phyloP scores from a whole-genome alignment of 2,888 invertebrate species.

The Drosophila nr. fundita region DNA sequence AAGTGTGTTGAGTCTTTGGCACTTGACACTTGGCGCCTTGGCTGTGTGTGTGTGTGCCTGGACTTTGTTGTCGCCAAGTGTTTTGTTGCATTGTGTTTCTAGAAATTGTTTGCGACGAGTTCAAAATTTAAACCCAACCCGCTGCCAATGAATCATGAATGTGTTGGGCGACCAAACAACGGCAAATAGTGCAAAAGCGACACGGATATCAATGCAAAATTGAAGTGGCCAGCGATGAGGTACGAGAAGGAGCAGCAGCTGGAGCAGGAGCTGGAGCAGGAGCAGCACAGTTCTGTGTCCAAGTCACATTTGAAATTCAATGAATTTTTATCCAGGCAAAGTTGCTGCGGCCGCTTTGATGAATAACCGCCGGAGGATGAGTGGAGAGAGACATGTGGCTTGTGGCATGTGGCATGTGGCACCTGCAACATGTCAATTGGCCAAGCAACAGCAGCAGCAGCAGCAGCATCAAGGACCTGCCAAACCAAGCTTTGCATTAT shows the following conservation, averaged over 20 bases:
- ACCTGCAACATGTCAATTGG: conserved; percentile 78
- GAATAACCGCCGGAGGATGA: conserved; percentile 55
- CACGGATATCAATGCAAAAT: conserved; percentile 73
- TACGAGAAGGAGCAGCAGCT: conserved; percentile 26
- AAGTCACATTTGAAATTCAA: conserved; percentile 82
- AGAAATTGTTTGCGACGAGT: conserved; percentile 41
- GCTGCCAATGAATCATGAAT: conserved; percentile 71
- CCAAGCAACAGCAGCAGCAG: conserved; percentile 7
- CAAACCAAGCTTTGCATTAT: conserved; percentile 68
- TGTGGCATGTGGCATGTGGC: conserved; percentile 17
- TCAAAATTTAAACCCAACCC: conserved; percentile 43
- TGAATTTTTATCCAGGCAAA: conserved; percentile 79
- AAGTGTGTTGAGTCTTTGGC: conserved; percentile 48
- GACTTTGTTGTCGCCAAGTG: conserved; percentile 54
- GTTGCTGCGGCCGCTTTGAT: conserved; percentile 61
- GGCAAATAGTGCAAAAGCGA: conserved; percentile 3
- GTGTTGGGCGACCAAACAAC: conserved; percentile 21
- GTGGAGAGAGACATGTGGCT: conserved; percentile 10
- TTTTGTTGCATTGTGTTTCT: conserved; percentile 40
- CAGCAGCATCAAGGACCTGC: conserved; percentile 39
- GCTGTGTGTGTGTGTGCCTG: conserved; percentile 23
- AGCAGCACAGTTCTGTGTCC: conserved; percentile 23
- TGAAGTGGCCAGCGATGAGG: conserved; percentile 68
- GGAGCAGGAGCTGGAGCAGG: neutral
- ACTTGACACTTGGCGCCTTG: conserved; percentile 46